Base-by-base conservation (phyloP, 1,140 invertebrate species). In the Pseudomyrmex cubaensis region DNA sequence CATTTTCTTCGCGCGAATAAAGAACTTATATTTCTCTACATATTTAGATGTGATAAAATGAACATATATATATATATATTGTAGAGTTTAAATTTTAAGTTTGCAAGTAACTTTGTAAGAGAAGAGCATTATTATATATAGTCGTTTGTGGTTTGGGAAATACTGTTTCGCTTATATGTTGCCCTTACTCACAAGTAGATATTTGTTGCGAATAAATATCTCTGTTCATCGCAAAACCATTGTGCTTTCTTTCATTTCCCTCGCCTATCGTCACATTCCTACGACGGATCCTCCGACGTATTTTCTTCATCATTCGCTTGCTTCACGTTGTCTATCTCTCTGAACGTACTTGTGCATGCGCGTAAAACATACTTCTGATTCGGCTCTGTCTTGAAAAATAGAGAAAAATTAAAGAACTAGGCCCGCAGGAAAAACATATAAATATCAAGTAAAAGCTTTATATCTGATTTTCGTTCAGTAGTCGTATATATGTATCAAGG, bases 221-320 rank as follows among this genome's bases (percentile, higher is more conserved):
- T 93, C 89, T 92, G 87, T 93, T 93, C 89, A 92, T 88, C 90
- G 89, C 89, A 85, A 93, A 92, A 92, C 86, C 87, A 92, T 92
- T 93, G 91, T 93, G 90, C 92, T 93, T 94, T 93, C 90, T 93
- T 94, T 94, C 90, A 93, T 91, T 93, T 88, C 90, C 90, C 92
- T 92, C 75, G 88, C 88, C 92, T 77, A 86, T 62, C 70, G 12
- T 85, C 66, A 82, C 76, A 56, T 85, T 86, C 75, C 86, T n/a
- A 35, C 61, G 22, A 76, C 12, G 2, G 17, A 67, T 62, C 20
- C 22, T 76, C 12, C 52, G 4, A 12, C 46, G 13, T 5, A 52
- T 52, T 52, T 12, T 52, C 50, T 52, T 52, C 12, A 13, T 52
- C 50, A 52, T 52, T 52, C 13, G 9, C 50, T 10, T 52, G 10